phyloP scores from a whole-genome alignment of 2,113 vertebrate genomes.

The Mesocricetus auratus region DNA sequence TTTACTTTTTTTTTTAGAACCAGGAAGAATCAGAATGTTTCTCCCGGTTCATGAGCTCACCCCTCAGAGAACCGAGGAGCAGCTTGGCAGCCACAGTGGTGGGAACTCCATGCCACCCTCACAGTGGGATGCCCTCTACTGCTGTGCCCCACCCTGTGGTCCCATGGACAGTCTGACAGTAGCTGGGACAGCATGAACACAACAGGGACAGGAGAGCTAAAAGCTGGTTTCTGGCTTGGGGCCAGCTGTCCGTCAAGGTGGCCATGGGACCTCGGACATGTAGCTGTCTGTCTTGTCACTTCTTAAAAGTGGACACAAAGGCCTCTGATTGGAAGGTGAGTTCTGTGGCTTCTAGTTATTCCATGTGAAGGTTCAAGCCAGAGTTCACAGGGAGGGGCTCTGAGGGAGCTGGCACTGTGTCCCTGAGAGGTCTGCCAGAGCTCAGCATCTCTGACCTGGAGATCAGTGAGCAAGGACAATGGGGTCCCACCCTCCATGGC shows the following conservation, averaged over 20 bases:
- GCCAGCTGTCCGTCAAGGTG: background rate
- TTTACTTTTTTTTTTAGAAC: background rate
- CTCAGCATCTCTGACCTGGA: background rate
- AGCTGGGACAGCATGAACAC: accelerated
- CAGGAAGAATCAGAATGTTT: background rate
- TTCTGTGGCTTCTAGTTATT: background rate
- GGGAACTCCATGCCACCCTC: background rate
- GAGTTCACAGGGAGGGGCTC: background rate
- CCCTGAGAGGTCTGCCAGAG: background rate
- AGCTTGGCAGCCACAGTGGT: background rate
- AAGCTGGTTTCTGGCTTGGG: background rate
- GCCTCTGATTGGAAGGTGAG: background rate
- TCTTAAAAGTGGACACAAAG: background rate
- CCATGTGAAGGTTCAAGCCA: background rate
- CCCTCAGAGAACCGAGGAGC: background rate
- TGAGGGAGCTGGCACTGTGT: background rate
- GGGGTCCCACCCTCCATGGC: background rate
- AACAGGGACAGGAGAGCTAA: background rate
- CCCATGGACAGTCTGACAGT: accelerated
- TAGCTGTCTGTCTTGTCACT: no score
- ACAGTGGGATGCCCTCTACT: background rate
- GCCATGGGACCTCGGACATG: background rate
- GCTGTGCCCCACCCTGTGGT: no score
- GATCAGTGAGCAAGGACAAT: background rate
- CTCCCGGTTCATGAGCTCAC: no score